Evolutionary conservation across 2,888 invertebrate genomes (phyloP), one percentile per base, ranked within the genome.

Genomic region (Plagodis dolabraria): DNA sequence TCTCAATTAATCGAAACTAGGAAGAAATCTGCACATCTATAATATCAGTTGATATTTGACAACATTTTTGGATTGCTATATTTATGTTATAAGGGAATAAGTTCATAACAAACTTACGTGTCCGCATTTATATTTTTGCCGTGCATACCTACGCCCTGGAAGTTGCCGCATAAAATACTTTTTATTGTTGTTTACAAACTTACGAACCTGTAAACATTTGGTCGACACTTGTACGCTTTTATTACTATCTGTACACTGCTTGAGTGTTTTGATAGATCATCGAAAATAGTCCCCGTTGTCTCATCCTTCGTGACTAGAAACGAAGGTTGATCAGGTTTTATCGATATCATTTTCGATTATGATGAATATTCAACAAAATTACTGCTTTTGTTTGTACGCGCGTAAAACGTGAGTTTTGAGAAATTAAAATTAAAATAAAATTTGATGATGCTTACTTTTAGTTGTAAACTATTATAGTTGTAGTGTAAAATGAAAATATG

Each of bases 251-350:
- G 71, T 61, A 61, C 60, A 11, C 70, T 68, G 54, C 47, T 53
- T 71, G 67, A 78, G 74, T 78, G 73, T 77, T 80, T 78, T 81
- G 81, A 79, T 81, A 79, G 80, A 80, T 81, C 77, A 77, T 79
- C 77, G 79, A 75, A 79, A 81, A 79, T 76, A 79, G 71, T 71
- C 74, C 64, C 69, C 57, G 76, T 79, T 77, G 77, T 77, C 76
- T 79, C 78, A 71, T 74, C 71, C 36, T 46, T 51, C 36, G 9
- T 10, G 47, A 10, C 48, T 56, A 52, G 51, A n/a, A 47, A 44
- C 44, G 47, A 7, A 7, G 38, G 38, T 38, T 38, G 38, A 8
- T 9, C 7, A 38, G 38, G 38, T 38, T 38, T 8, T 38, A 8
- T 38, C 9, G 9, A 38, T 38, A 38, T 8, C 1, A 7, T 7